Conservation (phyloP, 2,113 vertebrate species). For the Sorex fumeus region DNA sequence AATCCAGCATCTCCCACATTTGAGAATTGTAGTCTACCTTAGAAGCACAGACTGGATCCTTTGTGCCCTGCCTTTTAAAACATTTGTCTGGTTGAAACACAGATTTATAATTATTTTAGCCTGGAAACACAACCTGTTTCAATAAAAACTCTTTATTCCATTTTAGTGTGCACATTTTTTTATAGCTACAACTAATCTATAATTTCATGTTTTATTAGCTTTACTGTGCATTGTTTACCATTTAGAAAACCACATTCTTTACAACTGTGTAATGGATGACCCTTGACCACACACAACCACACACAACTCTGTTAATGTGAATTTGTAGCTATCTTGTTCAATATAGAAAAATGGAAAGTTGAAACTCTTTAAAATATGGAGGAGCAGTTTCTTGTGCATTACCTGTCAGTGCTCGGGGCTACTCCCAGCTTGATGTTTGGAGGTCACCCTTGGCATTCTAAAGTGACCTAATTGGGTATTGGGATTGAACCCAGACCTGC, state of each 20-base stretch:
- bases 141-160: constrained; percentile 14
- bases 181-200: not conserved
- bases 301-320: not conserved
- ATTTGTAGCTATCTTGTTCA: not conserved
- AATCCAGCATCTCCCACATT: too few species aligned
- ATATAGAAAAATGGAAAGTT: not conserved
- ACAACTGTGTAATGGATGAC: not conserved
- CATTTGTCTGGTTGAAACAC: not conserved
- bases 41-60: too few species aligned
- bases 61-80: too few species aligned
- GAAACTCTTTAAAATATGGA: not conserved
- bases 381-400: not conserved
- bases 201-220: not conserved
- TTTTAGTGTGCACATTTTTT: not conserved
- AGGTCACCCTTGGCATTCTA: too few species aligned
- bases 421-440: not conserved
- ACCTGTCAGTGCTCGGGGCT: not conserved
- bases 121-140: not conserved
- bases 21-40: too few species aligned
- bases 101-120: constrained; percentile 26
- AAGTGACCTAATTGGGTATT: too few species aligned
- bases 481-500: too few species aligned
- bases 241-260: not conserved
- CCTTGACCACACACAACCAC: not conserved
- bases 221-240: not conserved